Conservation (phyloP, 2,888 invertebrate species). For the Nemotelus pantherinus region DNA sequence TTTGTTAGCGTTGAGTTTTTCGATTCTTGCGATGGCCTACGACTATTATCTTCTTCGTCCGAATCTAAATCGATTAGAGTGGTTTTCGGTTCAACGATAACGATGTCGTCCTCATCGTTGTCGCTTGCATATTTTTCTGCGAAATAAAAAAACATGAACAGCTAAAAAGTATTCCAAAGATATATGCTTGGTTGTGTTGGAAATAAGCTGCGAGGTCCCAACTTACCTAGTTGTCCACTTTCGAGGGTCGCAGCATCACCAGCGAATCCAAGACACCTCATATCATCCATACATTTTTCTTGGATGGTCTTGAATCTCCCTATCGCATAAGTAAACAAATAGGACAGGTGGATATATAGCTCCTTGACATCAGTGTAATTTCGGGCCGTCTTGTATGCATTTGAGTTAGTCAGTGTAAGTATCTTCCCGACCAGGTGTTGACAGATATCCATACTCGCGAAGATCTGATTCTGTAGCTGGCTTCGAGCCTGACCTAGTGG, state of each 20-base stretch:
- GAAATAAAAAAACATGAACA: conserved; percentile 45
- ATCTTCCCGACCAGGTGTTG: conserved; percentile 63
- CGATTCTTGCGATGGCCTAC: not conserved
- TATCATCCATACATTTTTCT: conserved; percentile 63
- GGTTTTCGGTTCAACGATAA: conserved; percentile 64
- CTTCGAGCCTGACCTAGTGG: conserved; percentile 60
- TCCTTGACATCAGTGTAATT: conserved; percentile 63
- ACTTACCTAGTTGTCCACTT: conserved; percentile 57
- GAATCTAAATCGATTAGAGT: conserved; percentile 63
- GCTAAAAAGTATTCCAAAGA: not conserved
- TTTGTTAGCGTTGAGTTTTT: not conserved
- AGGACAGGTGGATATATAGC: conserved; percentile 63
- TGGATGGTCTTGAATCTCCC: conserved; percentile 63
- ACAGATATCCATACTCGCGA: conserved; percentile 63
- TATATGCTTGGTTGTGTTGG: conserved; percentile 18
- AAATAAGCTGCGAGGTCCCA: conserved; percentile 2
- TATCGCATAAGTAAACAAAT: conserved; percentile 63
- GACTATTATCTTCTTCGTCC: conserved; percentile 60
- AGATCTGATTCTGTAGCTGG: conserved; percentile 62
- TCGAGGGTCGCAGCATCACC: conserved; percentile 63
- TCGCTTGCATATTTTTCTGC: conserved; percentile 63
- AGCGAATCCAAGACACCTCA: conserved; percentile 63
- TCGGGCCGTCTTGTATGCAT: conserved; percentile 63
- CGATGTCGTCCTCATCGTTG: conserved; percentile 63
- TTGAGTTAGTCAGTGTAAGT: conserved; percentile 63